Evolutionary conservation across 1,140 invertebrate genomes (phyloP).

Genomic region (Papilio xuthus): DNA sequence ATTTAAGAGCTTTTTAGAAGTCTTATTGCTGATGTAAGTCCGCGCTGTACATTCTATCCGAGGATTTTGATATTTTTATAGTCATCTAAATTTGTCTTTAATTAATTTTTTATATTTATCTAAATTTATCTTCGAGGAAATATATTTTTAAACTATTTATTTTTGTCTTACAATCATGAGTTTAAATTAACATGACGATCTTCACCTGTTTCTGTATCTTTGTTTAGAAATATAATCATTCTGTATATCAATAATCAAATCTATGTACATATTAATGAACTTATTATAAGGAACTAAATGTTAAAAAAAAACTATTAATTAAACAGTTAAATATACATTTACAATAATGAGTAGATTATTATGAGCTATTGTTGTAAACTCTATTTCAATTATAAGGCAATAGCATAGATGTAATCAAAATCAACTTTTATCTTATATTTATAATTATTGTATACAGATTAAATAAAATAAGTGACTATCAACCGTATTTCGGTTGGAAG

Average conservation of each 20-base stretch:
- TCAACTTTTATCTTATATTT: conserved; percentile 17
- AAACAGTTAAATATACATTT: neutral
- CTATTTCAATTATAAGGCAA: conserved; percentile 13
- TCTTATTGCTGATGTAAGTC: conserved; percentile 28
- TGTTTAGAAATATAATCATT: neutral
- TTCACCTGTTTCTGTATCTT: neutral
- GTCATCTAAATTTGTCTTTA: conserved; percentile 24
- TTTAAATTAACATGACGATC: neutral
- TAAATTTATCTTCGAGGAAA: neutral
- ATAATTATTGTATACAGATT: conserved; percentile 28
- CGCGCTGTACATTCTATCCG: conserved; percentile 23
- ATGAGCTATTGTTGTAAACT: conserved; percentile 15
- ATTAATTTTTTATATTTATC: conserved; percentile 22
- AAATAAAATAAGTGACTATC: conserved; percentile 1
- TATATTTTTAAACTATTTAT: conserved; percentile 20
- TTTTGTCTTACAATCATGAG: conserved; percentile 13
- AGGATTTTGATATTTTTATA: conserved; percentile 28
- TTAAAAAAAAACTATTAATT: conserved; percentile 1
- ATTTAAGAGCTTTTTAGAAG: conserved; percentile 33
- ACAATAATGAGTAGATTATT: conserved; percentile 7
- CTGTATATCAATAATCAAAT: neutral
- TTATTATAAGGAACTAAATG: neutral
- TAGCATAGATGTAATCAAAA: conserved; percentile 27
- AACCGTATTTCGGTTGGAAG: neutral
- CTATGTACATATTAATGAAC: conserved; percentile 12